phyloP scores from a whole-genome alignment of 2,797 vertebrate species.

The Paratrypauchen microcephalus region DNA sequence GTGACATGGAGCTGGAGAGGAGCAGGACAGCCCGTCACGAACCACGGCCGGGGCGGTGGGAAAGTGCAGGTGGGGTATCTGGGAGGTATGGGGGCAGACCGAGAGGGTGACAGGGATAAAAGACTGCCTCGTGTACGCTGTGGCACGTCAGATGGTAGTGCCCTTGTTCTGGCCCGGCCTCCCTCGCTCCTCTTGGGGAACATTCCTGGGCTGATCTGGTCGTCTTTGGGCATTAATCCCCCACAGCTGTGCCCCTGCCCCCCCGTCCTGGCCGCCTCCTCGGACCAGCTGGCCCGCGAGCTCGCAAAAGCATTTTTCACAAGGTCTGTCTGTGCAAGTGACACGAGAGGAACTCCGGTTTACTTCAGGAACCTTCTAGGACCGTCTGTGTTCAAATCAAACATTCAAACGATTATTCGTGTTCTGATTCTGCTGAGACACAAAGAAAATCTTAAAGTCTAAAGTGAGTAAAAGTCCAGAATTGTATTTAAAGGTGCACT shows the following conservation, averaged over 20 bases:
- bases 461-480: too few species aligned
- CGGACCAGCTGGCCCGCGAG: constrained; percentile 64
- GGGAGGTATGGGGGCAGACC: constrained; percentile 24
- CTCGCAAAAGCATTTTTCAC: constrained; percentile 92
- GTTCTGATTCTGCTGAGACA: neutral
- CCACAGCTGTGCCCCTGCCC: constrained; percentile 91
- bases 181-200: constrained; percentile 71
- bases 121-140: constrained; percentile 29
- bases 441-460: too few species aligned
- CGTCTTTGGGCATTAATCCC: constrained; percentile 96
- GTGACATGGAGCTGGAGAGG: constrained; percentile 52
- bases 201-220: constrained; percentile 87
- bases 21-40: constrained; percentile 46
- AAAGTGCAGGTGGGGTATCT: constrained; percentile 19
- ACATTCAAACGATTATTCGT: neutral
- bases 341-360: constrained; percentile 84
- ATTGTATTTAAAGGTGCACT: too few species aligned
- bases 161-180: constrained; percentile 56
- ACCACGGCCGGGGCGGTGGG: constrained; percentile 21
- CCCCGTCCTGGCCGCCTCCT: constrained; percentile 29
- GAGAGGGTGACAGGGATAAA: constrained; percentile 57
- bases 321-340: constrained; percentile 91
- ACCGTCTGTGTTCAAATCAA: neutral
- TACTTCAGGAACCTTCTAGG: neutral
- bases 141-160: constrained; percentile 53